Base-by-base conservation (phyloP, 1,140 invertebrate genomes). In the Penaeus vannamei region DNA sequence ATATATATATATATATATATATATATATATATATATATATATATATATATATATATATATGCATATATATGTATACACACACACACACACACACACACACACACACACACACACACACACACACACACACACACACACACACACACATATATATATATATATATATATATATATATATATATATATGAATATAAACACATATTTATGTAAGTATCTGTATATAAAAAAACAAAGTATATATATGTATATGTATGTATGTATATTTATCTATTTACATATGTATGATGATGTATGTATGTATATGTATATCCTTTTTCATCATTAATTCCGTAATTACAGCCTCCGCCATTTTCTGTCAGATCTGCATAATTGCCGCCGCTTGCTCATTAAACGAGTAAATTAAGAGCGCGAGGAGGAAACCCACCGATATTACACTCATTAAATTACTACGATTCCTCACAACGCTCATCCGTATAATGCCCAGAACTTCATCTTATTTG, bases 1-100 rank as follows among this genome's bases (percentile, higher is more conserved):
- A 72, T 72, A 72, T 72, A 72, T 72, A 72, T 72, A 72, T 72
- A 72, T 72, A 72, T 72, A 72, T 23, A 72, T 72, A 72, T 72
- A 72, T n/a, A 72, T 72, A n/a, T 23, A 72, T 72, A 72, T 72
- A 72, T 72, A 72, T 72, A 72, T 72, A 72, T 72, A 72, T 72
- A 72, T 72, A 72, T 72, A 72, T 72, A 72, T 72, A 72, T 72
- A 72, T 72, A 72, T 72, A 72, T 72, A 72, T 72, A 72, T 72
- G n/a, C 23, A 72, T 72, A 72, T 32, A 72, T 72, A 72, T n/a
- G 8, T 72, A 72, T 72, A 72, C 8, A 72, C n/a, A 72, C n/a
- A n/a, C 8, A 72, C n/a, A 72, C 8, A 72, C 32, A 72, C 8
- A n/a, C n/a, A n/a, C 23, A n/a, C n/a, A 23, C 8, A 72, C n/a